Base-by-base conservation (phyloP, 2,888 invertebrate genomes). In the Pardosa pseudoannulata region DNA sequence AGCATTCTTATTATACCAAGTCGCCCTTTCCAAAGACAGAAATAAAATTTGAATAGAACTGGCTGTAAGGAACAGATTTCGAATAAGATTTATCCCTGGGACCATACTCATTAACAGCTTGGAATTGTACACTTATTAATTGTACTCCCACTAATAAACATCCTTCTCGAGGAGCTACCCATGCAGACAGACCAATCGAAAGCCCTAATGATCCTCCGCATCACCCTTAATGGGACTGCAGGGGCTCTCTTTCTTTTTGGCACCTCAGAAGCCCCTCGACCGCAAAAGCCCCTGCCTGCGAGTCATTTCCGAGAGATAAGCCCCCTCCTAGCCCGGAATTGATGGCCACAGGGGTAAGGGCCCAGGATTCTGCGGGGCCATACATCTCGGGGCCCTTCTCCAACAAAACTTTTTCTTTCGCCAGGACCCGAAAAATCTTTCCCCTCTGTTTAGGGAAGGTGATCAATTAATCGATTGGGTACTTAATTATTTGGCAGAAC, bases 401-500 rank as follows among this genome's bases (percentile, higher is more conserved):
- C 19, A 36, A 19, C 32, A n/a, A 67, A 67, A 31, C n/a, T 36
- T 67, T 67, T 67, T 32, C 67, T 19, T n/a, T 36, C 0, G 23
- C 23, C 32, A 32, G 67, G 67, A 67, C 64, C 32, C 39, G 36
- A 67, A 73, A 78, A 78, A 65, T 67, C 72, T 73, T 78, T 83
- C 72, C 65, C 67, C 67, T 56, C 50, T 78, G 78, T 78, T 82
- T 82, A 75, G 70, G 75, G 56, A 68, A 85, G 83, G 83, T 85
- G 78, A 86, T 86, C 85, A 86, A 86, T 86, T 86, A 86, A 86
- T 86, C 85, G 85, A 86, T 86, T 68, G 79, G 79, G 70, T 86
- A 86, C 85, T 86, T 86, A 86, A 86, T 86, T 86, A 86, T 86
- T 86, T 86, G 85, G 74, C 85, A 79, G 85, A 83, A 83, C 83